phyloP scores from a whole-genome alignment of 2,888 invertebrate species.

The Drosophila infuscata region DNA sequence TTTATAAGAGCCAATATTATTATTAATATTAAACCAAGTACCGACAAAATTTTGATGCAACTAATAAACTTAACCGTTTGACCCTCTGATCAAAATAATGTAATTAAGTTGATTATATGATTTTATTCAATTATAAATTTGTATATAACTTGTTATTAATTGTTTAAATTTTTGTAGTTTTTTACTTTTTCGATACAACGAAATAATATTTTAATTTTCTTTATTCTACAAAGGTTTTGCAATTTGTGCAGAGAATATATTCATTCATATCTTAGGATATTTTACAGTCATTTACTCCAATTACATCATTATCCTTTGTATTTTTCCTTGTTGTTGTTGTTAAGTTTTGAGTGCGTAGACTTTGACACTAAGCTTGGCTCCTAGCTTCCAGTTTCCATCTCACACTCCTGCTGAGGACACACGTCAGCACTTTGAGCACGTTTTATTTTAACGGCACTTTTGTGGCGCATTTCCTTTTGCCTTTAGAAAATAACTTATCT shows the following conservation, averaged over 20 bases:
- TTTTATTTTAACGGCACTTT: conserved; percentile 77
- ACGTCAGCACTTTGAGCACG: conserved; percentile 69
- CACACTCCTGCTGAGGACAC: conserved; percentile 12
- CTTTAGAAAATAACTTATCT: conserved; percentile 12
- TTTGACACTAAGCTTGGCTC: conserved; percentile 15
- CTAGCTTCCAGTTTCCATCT: neutral
- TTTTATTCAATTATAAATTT: neutral
- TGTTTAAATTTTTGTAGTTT: too few relatives aligned
- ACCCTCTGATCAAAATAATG: neutral
- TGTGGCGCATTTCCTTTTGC: conserved; percentile 64
- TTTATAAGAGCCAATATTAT: neutral
- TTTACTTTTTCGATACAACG: neutral
- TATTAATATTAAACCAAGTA: neutral
- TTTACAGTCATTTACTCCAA: neutral
- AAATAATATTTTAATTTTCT: neutral
- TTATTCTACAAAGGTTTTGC: neutral
- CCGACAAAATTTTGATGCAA: neutral
- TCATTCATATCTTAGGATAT: conserved; percentile 22
- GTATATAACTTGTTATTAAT: neutral
- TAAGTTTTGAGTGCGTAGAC: conserved; percentile 57
- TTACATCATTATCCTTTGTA: neutral
- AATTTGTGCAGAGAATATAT: neutral
- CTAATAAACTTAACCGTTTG: neutral
- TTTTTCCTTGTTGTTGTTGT: conserved; percentile 23
- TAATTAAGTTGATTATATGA: neutral